Evolutionary conservation across 2,113 vertebrate species (phyloP), one percentile per base, ranked within the genome.

Genomic region (Melanerpes aurifrons): DNA sequence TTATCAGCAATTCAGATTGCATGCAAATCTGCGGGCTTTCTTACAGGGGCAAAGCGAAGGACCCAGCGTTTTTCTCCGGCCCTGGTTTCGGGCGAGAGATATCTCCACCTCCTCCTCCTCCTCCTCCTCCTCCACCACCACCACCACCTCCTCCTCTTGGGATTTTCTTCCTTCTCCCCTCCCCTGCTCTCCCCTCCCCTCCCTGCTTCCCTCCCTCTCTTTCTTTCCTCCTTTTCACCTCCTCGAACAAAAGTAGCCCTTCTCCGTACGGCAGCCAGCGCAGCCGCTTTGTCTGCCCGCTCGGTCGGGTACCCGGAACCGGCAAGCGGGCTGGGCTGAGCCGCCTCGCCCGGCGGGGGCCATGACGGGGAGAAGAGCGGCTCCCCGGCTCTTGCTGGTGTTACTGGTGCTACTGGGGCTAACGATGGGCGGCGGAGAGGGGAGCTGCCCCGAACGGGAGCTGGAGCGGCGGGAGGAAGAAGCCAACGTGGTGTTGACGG

Each of bases 401-500:
- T 91, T 98, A 88, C 84, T 98, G 75, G 95, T 91, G 83, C 92
- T 97, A 53, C 94, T 97, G 76, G 81, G 97, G 86, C 96, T 96
- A 71, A 95, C 93, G 81, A 88, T 97, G 80, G 97, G 97, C 88
- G 84, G 59, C 63, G 98, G 98, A 48, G 97, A 71, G 26, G 81
- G 61, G 21, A 85, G 29, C 7, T 99, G 99, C 97, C 98, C 98
- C 22, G 99, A 99, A 96, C 98, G 98, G 87, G 97, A 98, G 90
- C 97, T 99, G 97, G 98, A 99, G 96, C 97, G 98, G 81, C 70
- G 99, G 56, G 99, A 99, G 89, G 99, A 99, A 50, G 98, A 99
- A 91, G 99, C 99, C 81, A 99, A 99, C 95, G 96, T 99, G 85
- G 99, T 99, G 90, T 95, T 99, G 82, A 99, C 99, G 64, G 99